Evolutionary conservation across 2,113 vertebrate species (phyloP).

Genomic region (Columba janthina): DNA sequence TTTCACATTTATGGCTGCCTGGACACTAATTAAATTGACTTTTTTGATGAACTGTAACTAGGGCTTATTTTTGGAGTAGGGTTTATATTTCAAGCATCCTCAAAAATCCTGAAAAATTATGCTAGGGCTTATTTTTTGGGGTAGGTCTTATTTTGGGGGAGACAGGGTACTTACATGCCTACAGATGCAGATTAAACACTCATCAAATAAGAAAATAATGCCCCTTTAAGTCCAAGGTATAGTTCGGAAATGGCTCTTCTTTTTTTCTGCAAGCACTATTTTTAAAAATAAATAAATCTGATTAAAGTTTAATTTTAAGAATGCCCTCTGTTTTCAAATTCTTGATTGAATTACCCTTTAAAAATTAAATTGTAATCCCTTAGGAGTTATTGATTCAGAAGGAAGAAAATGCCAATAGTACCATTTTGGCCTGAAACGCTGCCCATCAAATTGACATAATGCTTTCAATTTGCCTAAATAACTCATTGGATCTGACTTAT

Average conservation of each 20-base stretch:
- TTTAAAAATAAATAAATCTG: not conserved
- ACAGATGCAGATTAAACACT: not conserved
- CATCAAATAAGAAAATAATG: not conserved
- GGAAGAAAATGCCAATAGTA: conserved; percentile 52
- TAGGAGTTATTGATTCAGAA: conserved; percentile 53
- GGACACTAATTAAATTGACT: too few relatives aligned
- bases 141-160: too few relatives aligned
- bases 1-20: too few relatives aligned
- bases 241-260: not conserved
- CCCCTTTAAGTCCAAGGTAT: not conserved
- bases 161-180: not conserved
- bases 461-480: conserved; percentile 38
- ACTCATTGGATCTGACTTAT: not conserved
- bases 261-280: not conserved
- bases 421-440: conserved; percentile 18
- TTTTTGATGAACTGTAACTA: too few relatives aligned
- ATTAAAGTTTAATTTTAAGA: conserved; percentile 62
- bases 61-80: too few relatives aligned
- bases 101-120: too few relatives aligned
- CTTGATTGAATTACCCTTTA: conserved; percentile 69
- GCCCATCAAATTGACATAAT: conserved; percentile 51
- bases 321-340: conserved; percentile 39
- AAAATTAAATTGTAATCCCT: conserved; percentile 63
- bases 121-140: too few relatives aligned
- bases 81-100: too few relatives aligned